Conservation (phyloP, 2,888 invertebrate species). For the Stenolophus ochropezus region DNA sequence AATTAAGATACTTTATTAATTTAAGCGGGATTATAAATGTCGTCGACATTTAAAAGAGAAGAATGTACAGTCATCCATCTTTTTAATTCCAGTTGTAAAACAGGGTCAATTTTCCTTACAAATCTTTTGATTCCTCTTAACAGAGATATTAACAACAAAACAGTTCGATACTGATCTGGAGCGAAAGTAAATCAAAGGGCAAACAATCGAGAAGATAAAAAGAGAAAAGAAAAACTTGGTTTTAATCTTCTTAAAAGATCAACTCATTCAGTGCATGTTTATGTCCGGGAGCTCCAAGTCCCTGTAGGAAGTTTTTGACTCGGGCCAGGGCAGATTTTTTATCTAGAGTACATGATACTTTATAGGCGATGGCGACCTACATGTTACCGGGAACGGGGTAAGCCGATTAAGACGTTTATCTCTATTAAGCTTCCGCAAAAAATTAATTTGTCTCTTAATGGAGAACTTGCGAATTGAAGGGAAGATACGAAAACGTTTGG, state of each 20-base stretch:
- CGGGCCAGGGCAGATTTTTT: conserved; percentile 28
- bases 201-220: conserved; percentile 12
- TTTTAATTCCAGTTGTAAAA: not conserved
- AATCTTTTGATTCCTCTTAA: not conserved
- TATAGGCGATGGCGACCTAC: not conserved
- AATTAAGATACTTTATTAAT: not conserved
- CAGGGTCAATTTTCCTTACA: not conserved
- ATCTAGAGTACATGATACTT: conserved; percentile 33
- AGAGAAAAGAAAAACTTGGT: conserved; percentile 38
- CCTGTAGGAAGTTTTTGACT: conserved; percentile 6
- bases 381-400: conserved; percentile 6
- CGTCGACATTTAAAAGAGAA: not conserved
- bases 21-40: not conserved
- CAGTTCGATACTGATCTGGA: conserved; percentile 1
- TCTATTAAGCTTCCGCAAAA: not conserved
- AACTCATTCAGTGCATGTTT: conserved; percentile 16
- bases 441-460: conserved; percentile 9
- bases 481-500: not conserved
- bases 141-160: conserved; percentile 15
- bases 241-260: conserved; percentile 52
- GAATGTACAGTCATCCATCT: not conserved
- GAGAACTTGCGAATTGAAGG: not conserved
- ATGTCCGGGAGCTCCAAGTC: too few species aligned
- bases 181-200: conserved; percentile 24
- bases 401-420: conserved; percentile 41